phyloP scores from a whole-genome alignment of 2,888 invertebrate species.

The Tortricodes alternella region DNA sequence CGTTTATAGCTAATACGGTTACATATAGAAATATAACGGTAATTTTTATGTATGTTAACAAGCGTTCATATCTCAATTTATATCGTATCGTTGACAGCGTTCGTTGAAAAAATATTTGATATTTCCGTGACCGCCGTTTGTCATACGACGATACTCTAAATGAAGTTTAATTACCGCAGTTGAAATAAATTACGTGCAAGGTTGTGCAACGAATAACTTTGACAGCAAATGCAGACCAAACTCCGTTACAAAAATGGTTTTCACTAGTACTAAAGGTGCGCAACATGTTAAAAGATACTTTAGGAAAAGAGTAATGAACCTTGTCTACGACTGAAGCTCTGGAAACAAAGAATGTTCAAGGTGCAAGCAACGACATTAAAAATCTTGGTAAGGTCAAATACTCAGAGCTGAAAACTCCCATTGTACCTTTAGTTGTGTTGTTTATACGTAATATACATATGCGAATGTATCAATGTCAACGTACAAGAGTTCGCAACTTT shows the following conservation, averaged over 20 bases:
- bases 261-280: neutral
- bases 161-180: constrained; percentile 10
- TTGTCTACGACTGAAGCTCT: neutral
- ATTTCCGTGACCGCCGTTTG: constrained; percentile 8
- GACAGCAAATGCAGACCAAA: constrained; percentile 1
- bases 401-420: too few relatives aligned
- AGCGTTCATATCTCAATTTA: neutral
- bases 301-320: neutral
- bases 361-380: constrained; percentile 10
- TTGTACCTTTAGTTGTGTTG: too few relatives aligned
- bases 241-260: neutral
- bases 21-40: constrained; percentile 2
- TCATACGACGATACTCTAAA: neutral
- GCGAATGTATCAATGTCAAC: too few relatives aligned
- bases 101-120: constrained; percentile 6
- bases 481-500: too few relatives aligned
- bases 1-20: too few relatives aligned
- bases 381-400: too few relatives aligned
- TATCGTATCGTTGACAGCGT: constrained; percentile 11
- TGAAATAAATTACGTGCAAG: constrained; percentile 10
- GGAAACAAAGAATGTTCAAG: constrained; percentile 1
- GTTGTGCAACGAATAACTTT: constrained; percentile 8
- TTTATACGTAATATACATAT: too few relatives aligned
- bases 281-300: neutral
- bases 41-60: neutral